A percentile compares a stretch with the other conserved stretches of the same genome.
Evolutionary conservation across 1,140 invertebrate species (phyloP).

Genomic region (Calycopis cecrops): DNA sequence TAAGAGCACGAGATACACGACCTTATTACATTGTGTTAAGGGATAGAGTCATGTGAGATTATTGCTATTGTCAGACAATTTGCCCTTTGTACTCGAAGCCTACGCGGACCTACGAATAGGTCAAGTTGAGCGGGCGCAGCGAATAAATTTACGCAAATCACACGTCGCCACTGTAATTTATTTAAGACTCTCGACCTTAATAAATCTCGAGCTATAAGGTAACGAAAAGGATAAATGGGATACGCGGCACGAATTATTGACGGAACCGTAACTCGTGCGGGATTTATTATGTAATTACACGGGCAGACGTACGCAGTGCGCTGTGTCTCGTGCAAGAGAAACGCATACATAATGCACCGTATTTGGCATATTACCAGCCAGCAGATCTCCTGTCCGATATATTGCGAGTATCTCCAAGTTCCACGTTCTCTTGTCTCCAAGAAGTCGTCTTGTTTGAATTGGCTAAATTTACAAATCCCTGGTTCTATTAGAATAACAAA

Average conservation of each 20-base stretch:
- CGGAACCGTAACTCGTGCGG: background rate
- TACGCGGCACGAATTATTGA: constrained; percentile 6
- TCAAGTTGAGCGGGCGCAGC: constrained; percentile 43
- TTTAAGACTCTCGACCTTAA: constrained; percentile 8
- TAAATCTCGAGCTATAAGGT: constrained; percentile 8
- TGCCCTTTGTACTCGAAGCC: constrained; percentile 23
- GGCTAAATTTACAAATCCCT: too few relatives aligned
- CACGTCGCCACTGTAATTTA: constrained; percentile 23
- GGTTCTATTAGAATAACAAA: too few relatives aligned
- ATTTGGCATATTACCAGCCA: too few relatives aligned
- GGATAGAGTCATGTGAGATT: constrained; percentile 1
- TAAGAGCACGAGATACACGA: constrained; percentile 1
- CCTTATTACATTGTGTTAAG: background rate
- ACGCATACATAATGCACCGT: too few relatives aligned
- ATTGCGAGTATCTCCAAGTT: too few relatives aligned
- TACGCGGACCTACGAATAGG: constrained; percentile 36
- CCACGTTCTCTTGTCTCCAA: too few relatives aligned
- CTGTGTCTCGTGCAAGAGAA: too few relatives aligned
- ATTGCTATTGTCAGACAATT: constrained; percentile 11
- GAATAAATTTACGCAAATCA: constrained; percentile 43
- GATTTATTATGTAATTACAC: too few relatives aligned
- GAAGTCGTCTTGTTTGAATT: too few relatives aligned
- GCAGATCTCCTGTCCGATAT: too few relatives aligned
- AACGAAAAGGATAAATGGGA: constrained; percentile 9
- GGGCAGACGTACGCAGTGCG: too few relatives aligned